Conservation (phyloP, 1,140 invertebrate genomes). For the Pogonus chalceus region DNA sequence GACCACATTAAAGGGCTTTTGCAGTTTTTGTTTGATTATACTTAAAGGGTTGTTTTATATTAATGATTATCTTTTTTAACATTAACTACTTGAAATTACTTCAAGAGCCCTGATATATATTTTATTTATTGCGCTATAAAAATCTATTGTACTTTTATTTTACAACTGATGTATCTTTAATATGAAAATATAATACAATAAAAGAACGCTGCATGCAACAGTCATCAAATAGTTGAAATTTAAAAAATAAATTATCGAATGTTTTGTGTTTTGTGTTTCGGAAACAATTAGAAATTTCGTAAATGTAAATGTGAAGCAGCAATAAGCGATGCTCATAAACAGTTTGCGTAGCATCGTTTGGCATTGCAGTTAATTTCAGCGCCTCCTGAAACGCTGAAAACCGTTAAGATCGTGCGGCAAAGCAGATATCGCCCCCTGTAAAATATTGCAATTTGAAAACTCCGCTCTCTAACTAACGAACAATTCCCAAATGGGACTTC, state of each 20-base stretch:
- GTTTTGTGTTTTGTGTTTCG: no score
- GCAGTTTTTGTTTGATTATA: background rate
- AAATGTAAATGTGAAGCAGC: no score
- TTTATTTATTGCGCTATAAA: no score
- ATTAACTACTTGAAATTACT: background rate
- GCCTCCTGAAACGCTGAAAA: background rate
- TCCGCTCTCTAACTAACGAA: background rate
- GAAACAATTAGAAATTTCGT: no score
- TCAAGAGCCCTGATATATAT: background rate
- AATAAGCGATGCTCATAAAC: no score
- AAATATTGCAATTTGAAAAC: background rate
- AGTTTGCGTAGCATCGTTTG: background rate
- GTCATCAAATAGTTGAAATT: no score
- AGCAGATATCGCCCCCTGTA: background rate
- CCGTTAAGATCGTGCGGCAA: background rate
- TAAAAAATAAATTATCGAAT: no score
- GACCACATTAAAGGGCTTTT: no score
- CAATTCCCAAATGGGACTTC: background rate
- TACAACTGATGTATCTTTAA: no score
- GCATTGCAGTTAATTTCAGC: background rate
- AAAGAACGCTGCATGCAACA: no score
- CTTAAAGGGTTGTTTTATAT: background rate
- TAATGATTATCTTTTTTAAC: background rate
- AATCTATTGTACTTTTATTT: no score
- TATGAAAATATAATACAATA: no score